phyloP scores from a whole-genome alignment of 2,888 invertebrate genomes.

The Linnaemya tessellans region DNA sequence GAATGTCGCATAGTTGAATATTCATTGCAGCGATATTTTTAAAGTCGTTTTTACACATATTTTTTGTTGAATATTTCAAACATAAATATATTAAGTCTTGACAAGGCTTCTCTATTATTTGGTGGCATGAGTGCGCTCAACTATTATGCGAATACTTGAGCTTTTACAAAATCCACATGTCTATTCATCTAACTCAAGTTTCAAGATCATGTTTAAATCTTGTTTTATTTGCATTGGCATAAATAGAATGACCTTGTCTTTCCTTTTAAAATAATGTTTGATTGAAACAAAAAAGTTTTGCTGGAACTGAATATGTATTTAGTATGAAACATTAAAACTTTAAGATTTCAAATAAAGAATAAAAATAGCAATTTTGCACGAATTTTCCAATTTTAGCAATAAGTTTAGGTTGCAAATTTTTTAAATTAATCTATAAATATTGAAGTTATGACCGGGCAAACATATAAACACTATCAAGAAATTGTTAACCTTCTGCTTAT shows the following conservation, averaged over 20 bases:
- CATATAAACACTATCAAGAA: too few species aligned
- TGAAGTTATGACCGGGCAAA: too few species aligned
- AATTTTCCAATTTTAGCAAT: too few species aligned
- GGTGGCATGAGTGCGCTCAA: neutral
- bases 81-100: neutral
- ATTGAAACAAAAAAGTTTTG: neutral
- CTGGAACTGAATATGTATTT: neutral
- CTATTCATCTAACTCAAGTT: conserved; percentile 16
- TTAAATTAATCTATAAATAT: too few species aligned
- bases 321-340: too few species aligned
- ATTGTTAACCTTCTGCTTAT: too few species aligned
- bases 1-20: neutral
- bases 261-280: conserved; percentile 25
- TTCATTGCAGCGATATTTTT: neutral
- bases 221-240: conserved; percentile 41
- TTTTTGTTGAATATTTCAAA: neutral
- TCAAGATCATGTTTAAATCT: conserved; percentile 42
- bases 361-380: too few species aligned
- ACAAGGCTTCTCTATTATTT: neutral
- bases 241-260: conserved; percentile 28
- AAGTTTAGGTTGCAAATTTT: too few species aligned
- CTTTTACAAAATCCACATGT: conserved; percentile 1
- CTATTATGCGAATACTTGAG: neutral
- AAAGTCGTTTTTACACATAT: too few species aligned
- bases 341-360: neutral